A percentile compares a stretch with the other conserved stretches of the same genome.
Evolutionary conservation across 2,888 invertebrate genomes (phyloP).

Genomic region (Agonopterix subpropinquella): DNA sequence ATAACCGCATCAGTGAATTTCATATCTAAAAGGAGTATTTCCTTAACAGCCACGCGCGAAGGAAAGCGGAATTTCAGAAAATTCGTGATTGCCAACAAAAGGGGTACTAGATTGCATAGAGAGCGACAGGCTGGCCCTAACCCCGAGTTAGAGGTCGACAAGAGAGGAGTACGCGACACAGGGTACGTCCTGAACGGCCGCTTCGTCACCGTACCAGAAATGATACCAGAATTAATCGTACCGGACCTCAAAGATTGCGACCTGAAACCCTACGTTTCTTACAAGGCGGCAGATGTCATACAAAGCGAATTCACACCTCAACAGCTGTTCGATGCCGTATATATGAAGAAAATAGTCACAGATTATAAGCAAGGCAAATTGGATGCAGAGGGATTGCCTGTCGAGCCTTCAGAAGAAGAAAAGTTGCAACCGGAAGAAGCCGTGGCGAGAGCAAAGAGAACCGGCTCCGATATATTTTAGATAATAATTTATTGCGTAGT

Average conservation of each 20-base stretch:
- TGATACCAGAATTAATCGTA: constrained; percentile 93
- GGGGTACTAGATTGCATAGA: constrained; percentile 82
- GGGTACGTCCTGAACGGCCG: constrained; percentile 76
- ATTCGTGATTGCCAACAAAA: constrained; percentile 84
- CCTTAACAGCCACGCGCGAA: constrained; percentile 48
- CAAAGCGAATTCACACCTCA: constrained; percentile 90
- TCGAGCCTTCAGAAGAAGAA: constrained; percentile 84
- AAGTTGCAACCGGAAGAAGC: constrained; percentile 84
- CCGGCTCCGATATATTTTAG: constrained; percentile 88
- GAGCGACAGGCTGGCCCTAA: constrained; percentile 73
- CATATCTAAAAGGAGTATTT: constrained; percentile 49
- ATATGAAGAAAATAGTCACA: constrained; percentile 84
- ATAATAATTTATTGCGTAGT: constrained; percentile 17
- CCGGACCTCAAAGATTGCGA: constrained; percentile 89
- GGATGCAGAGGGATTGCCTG: constrained; percentile 79
- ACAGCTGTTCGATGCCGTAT: constrained; percentile 88
- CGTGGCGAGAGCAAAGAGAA: constrained; percentile 78
- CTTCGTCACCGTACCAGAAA: constrained; percentile 85
- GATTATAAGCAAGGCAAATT: constrained; percentile 85
- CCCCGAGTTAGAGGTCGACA: constrained; percentile 80
- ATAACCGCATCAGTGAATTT: constrained; percentile 42
- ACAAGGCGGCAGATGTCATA: constrained; percentile 82
- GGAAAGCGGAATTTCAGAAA: constrained; percentile 91
- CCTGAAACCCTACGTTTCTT: constrained; percentile 96
- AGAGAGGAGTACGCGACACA: constrained; percentile 80